A percentile compares a stretch with the other conserved stretches of the same genome.
Evolutionary conservation across 2,113 vertebrate species (phyloP).

Genomic region (Elephas maximus): DNA sequence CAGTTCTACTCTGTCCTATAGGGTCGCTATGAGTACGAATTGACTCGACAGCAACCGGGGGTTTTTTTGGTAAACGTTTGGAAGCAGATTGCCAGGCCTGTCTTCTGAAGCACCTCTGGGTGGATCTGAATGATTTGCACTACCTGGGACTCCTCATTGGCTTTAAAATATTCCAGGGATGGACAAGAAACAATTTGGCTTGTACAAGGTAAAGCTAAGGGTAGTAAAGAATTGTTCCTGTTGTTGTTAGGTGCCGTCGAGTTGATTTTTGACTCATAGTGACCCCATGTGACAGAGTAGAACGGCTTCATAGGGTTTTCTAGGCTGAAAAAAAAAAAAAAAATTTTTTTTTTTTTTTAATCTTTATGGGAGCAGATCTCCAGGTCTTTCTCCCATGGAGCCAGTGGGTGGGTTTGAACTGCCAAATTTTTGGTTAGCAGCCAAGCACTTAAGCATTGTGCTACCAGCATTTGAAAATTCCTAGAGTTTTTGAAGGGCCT

Average conservation of each 20-base stretch:
- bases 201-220: not conserved
- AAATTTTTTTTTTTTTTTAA: too few species aligned
- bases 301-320: not conserved
- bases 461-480: not conserved
- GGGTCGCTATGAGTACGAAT: too few species aligned
- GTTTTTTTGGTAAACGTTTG: not conserved
- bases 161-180: not conserved
- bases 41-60: too few species aligned
- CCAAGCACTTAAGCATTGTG: not conserved
- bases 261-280: not conserved
- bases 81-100: not conserved
- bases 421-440: not conserved
- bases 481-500: not conserved
- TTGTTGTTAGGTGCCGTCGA: not conserved
- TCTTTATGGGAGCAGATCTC: not conserved
- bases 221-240: not conserved
- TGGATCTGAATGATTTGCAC: not conserved
- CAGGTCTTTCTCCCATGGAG: not conserved
- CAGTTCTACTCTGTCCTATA: too few species aligned
- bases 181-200: not conserved
- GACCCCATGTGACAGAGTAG: not conserved
- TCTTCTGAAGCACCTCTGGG: not conserved
- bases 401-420: not conserved
- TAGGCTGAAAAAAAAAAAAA: too few species aligned
- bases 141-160: not conserved